These are phyloP conservation scores for Aurelia aurita complex sp. Pacific DNA, from an alignment of 30 jellyfish, hydroid and myxozoan genomes.

Conservation along the genomic window DNA sequence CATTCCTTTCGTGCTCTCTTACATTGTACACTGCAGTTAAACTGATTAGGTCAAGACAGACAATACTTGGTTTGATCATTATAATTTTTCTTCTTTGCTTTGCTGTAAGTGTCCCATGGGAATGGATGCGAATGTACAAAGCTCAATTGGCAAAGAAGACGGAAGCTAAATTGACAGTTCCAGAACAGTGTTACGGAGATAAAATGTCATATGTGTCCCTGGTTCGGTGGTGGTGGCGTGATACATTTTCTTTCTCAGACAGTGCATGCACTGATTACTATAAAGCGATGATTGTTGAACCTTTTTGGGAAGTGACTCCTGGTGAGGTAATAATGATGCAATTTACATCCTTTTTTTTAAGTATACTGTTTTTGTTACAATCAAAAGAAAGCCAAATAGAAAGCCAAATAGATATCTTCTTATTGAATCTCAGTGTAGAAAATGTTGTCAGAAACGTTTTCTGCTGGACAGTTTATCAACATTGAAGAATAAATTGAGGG, in stretches of 20 bases:
- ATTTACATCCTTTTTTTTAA: not conserved
- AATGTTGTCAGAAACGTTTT: too few relatives aligned
- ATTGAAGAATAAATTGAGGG: too few relatives aligned
- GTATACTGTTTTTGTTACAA: not conserved
- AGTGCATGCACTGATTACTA: slow-evolving; percentile 69
- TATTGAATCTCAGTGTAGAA: too few relatives aligned
- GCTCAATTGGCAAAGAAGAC: slow-evolving; percentile 61
- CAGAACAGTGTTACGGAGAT: slow-evolving; percentile 56
- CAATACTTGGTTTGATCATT: slow-evolving; percentile 18
- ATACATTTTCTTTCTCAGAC: slow-evolving; percentile 70
- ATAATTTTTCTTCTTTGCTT: slow-evolving; percentile 16
- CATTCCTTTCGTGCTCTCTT: not conserved
- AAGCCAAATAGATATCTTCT: not conserved
- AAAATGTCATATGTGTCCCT: slow-evolving; percentile 29
- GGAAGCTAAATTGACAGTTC: not conserved
- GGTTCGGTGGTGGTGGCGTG: slow-evolving; percentile 53
- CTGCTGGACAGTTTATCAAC: too few relatives aligned
- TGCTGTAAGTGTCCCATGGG: slow-evolving; percentile 81
- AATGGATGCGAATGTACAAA: slow-evolving; percentile 87
- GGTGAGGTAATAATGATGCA: slow-evolving; percentile 28
- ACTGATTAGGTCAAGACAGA: slow-evolving; percentile 4
- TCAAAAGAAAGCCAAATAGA: not conserved
- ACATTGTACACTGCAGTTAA: not conserved
- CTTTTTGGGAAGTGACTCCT: slow-evolving; percentile 90
- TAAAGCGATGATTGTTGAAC: slow-evolving; percentile 74